Evolutionary conservation across 2,113 vertebrate species (phyloP).

Genomic region (Macheiramphus alcinus): DNA sequence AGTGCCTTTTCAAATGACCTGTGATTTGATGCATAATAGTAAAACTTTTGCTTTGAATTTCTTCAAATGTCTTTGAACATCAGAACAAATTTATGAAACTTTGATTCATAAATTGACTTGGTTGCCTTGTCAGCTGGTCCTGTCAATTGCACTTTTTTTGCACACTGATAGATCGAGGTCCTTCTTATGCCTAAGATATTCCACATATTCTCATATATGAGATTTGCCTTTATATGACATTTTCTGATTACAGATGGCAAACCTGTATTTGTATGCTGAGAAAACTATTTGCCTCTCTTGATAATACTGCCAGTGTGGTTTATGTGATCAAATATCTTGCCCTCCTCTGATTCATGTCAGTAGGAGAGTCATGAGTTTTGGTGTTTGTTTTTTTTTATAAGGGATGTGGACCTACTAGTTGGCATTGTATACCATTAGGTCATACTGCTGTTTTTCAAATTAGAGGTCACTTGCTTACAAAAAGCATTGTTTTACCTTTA

Average conservation of each 20-base stretch:
- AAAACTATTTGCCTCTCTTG: neutral
- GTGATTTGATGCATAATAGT: neutral
- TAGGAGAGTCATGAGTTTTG: neutral
- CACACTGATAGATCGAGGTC: neutral
- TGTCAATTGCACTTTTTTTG: neutral
- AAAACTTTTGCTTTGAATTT: neutral
- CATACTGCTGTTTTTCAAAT: constrained; percentile 53
- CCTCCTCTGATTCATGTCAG: neutral
- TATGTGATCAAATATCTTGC: neutral
- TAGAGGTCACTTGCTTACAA: neutral
- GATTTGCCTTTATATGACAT: neutral
- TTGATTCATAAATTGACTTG: neutral
- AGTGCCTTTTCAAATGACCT: neutral
- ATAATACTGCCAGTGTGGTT: neutral
- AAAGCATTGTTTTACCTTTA: constrained; percentile 48
- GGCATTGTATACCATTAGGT: neutral
- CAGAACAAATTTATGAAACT: neutral
- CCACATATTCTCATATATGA: neutral
- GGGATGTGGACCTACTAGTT: neutral
- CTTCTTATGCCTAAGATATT: neutral
- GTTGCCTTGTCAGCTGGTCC: neutral
- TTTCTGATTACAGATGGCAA: neutral
- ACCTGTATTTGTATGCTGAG: neutral
- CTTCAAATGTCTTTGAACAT: neutral
- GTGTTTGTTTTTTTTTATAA: neutral